A percentile compares a stretch with the other conserved stretches of the same genome.
phyloP scores from a whole-genome alignment of 2,113 vertebrate species.

The Tragelaphus strepsiceros region DNA sequence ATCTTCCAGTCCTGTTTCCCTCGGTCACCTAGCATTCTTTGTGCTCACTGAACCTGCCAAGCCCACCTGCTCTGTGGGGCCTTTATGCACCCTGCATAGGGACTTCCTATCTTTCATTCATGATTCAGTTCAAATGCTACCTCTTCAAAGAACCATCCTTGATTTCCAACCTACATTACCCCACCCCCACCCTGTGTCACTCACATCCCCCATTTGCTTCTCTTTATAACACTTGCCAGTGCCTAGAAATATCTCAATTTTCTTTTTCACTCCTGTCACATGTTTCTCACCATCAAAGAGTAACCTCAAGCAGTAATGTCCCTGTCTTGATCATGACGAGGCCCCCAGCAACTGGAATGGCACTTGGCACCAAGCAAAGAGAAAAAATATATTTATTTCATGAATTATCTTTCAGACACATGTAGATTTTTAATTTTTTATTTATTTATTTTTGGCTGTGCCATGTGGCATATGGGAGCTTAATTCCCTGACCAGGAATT shows the following conservation, averaged over 20 bases:
- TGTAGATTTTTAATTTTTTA: background rate
- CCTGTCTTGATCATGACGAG: background rate
- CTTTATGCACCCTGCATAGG: background rate
- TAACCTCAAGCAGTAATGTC: background rate
- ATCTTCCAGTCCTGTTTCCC: background rate
- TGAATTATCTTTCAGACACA: background rate
- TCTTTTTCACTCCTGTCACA: background rate
- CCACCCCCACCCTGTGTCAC: background rate
- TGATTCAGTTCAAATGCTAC: background rate
- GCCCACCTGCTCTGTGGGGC: fast-evolving
- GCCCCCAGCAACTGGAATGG: background rate
- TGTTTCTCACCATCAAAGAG: background rate
- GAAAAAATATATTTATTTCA: background rate
- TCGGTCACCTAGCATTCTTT: background rate
- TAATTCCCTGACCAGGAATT: background rate
- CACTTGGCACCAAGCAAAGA: background rate
- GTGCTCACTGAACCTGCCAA: background rate
- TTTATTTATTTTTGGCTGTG: background rate
- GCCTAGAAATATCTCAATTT: background rate
- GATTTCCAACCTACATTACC: background rate
- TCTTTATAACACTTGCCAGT: background rate
- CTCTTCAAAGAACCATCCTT: background rate
- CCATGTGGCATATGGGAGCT: background rate
- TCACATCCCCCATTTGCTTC: fast-evolving
- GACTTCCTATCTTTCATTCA: background rate